Evolutionary conservation across 2,888 invertebrate species (phyloP).

Genomic region (Rhingia campestris): DNA sequence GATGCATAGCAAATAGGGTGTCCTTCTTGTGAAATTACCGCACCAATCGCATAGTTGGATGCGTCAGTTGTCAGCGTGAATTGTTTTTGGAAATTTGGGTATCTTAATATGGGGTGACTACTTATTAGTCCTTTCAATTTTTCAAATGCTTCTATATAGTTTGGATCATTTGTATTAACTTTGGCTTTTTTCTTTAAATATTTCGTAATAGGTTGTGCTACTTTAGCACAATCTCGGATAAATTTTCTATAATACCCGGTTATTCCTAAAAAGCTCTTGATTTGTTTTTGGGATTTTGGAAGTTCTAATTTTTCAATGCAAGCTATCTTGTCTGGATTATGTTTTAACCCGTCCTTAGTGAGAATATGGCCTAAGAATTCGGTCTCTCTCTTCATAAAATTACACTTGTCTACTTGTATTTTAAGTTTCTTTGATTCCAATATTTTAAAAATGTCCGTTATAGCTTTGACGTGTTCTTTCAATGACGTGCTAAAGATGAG

Average conservation of each 20-base stretch:
- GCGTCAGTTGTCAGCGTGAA: slow-evolving; percentile 17
- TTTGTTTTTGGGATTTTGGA: slow-evolving; percentile 83
- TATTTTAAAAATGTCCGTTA: slow-evolving; percentile 33
- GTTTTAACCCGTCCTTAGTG: slow-evolving; percentile 6
- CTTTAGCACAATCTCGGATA: slow-evolving; percentile 11
- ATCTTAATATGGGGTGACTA: slow-evolving; percentile 10
- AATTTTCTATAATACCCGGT: slow-evolving; percentile 19
- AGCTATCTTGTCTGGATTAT: slow-evolving; percentile 41
- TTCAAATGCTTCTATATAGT: slow-evolving; percentile 9
- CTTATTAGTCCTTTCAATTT: slow-evolving; percentile 16
- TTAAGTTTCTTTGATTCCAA: slow-evolving; percentile 21
- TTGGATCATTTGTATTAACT: slow-evolving; percentile 8
- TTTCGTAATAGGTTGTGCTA: slow-evolving; percentile 16
- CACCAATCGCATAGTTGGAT: slow-evolving; percentile 18
- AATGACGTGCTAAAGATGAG: slow-evolving; percentile 20
- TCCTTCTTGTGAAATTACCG: slow-evolving; percentile 19
- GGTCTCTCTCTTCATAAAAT: slow-evolving; percentile 31
- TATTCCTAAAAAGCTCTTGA: slow-evolving; percentile 31
- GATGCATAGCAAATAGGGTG: slow-evolving; percentile 23
- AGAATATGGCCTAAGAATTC: slow-evolving; percentile 13
- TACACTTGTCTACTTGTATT: slow-evolving; percentile 1
- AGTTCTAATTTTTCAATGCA: slow-evolving; percentile 66
- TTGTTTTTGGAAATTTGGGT: slow-evolving; percentile 17
- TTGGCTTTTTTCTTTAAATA: slow-evolving; percentile 15
- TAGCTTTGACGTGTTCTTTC: slow-evolving; percentile 27